Evolutionary conservation across 2,113 vertebrate genomes (phyloP), one percentile per base, ranked within the genome.

Genomic region (Aptenodytes forsteri): DNA sequence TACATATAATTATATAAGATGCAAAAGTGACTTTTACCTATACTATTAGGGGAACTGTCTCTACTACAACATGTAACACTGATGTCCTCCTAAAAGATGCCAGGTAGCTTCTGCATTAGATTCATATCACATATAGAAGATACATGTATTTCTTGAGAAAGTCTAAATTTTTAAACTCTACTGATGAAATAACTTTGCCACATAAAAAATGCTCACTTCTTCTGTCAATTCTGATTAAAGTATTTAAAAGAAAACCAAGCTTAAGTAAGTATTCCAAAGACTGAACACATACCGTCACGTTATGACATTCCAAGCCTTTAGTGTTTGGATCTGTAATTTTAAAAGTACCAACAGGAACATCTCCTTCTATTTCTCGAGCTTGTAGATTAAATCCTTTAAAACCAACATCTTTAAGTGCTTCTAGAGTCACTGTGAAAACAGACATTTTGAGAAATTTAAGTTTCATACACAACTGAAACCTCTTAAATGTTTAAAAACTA

Each of bases 311-410:
- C 87, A 97, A 36, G 67, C 95, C 97, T 93, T 82, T 97, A 3
- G 97, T 97, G 71, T 97, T 97, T 71, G 94, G 93, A 88, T 98
- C 97, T 50, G 94, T 96, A 72, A 98, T 97, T 85, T 93, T 96
- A 67, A 98, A 98, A 44, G 84, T 95, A 81, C 97, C 97, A 90
- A 98, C 42, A 82, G 97, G 97, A 93, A 86, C 66, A 94, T 97
- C 96, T 93, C 95, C 97, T 38, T 90, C 86, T 89, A 96, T 10
- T 97, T 98, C 97, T 95, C 97, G 95, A 89, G 97, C 97, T 73
- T 98, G 97, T 61, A 97, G 71, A 80, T 94, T 80, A 95, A 98
- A 98, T 91, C 64, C 97, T 94, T 86, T 95, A 89, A 98, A 98
- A 5, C 94, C 91, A 79, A 7, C 65, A 34, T 19, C 59, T 46